Conservation (phyloP, 2,888 invertebrate genomes). For the Anthoptus insignis region DNA sequence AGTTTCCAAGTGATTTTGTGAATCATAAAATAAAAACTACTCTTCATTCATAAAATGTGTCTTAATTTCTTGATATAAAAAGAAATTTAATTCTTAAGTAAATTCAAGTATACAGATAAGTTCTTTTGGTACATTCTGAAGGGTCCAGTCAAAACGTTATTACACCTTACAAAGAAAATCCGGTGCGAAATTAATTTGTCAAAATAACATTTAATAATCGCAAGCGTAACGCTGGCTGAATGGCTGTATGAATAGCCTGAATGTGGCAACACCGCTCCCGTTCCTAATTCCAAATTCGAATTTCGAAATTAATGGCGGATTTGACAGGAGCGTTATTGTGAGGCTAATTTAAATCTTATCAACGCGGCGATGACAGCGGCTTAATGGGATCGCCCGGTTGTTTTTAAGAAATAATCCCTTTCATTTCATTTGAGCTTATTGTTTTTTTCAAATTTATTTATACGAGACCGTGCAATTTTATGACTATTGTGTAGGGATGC, state of each 20-base stretch:
- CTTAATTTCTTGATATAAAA: background rate
- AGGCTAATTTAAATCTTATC: constrained; percentile 86
- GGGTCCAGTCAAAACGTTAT: constrained; percentile 30
- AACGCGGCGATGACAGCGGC: constrained; percentile 82
- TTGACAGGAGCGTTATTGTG: constrained; percentile 86
- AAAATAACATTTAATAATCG: constrained; percentile 59
- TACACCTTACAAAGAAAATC: constrained; percentile 31
- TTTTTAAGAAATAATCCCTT: constrained; percentile 77
- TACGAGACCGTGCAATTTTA: constrained; percentile 28
- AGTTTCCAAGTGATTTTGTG: too few relatives aligned
- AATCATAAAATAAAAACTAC: too few relatives aligned
- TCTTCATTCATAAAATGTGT: too few relatives aligned
- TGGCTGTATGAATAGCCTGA: constrained; percentile 47
- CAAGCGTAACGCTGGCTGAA: constrained; percentile 45
- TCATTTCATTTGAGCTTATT: constrained; percentile 61
- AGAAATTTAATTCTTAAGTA: background rate
- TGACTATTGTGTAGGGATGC: constrained; percentile 10
- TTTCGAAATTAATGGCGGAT: constrained; percentile 83
- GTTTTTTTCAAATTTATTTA: constrained; percentile 54
- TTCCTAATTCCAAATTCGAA: constrained; percentile 81
- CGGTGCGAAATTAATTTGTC: constrained; percentile 63
- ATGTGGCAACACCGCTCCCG: constrained; percentile 71
- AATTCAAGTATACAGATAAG: background rate
- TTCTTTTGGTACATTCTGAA: constrained; percentile 19
- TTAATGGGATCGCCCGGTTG: constrained; percentile 81